Evolutionary conservation across 2,797 vertebrate species (phyloP).

Genomic region (Epinephelus coioides): DNA sequence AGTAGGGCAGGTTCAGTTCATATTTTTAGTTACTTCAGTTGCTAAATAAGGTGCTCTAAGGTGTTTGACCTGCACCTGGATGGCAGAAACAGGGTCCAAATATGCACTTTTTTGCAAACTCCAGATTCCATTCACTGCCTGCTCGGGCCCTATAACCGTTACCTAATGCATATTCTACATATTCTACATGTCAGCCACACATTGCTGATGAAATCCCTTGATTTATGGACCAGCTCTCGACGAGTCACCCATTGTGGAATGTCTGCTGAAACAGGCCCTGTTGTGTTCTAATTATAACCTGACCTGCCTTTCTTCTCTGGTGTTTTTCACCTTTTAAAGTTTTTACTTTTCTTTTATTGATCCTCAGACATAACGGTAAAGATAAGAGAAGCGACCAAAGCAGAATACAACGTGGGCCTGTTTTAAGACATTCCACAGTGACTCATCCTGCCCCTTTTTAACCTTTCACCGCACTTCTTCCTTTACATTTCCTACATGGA

Average conservation of each 20-base stretch:
- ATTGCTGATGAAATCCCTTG: slow-evolving; percentile 82
- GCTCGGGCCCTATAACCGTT: slow-evolving; percentile 61
- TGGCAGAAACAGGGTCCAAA: slow-evolving; percentile 37
- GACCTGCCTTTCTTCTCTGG: slow-evolving; percentile 23
- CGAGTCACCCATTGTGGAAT: slow-evolving; percentile 76
- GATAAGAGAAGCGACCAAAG: background rate
- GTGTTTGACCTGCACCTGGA: slow-evolving; percentile 31
- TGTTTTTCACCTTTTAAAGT: slow-evolving; percentile 61
- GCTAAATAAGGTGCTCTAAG: slow-evolving; percentile 4
- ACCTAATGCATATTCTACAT: slow-evolving; percentile 79
- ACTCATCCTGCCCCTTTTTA: slow-evolving; percentile 28
- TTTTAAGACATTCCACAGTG: slow-evolving; percentile 28
- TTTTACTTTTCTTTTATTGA: slow-evolving; percentile 7
- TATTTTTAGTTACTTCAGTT: background rate
- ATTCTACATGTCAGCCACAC: slow-evolving; percentile 75
- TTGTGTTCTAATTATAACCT: slow-evolving; percentile 72
- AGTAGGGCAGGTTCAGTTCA: background rate
- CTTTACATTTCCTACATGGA: slow-evolving; percentile 24
- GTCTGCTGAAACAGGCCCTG: slow-evolving; percentile 75
- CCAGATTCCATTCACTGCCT: slow-evolving; percentile 45
- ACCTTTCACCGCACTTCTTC: background rate
- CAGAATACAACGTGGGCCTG: background rate
- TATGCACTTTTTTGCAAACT: slow-evolving; percentile 29
- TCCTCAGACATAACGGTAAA: background rate
- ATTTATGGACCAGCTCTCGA: slow-evolving; percentile 81